Percentiles rank a stretch among this genome's conserved stretches.
Evolutionary conservation across 2,113 vertebrate genomes (phyloP).

Genomic region (Aegotheles bennettii): DNA sequence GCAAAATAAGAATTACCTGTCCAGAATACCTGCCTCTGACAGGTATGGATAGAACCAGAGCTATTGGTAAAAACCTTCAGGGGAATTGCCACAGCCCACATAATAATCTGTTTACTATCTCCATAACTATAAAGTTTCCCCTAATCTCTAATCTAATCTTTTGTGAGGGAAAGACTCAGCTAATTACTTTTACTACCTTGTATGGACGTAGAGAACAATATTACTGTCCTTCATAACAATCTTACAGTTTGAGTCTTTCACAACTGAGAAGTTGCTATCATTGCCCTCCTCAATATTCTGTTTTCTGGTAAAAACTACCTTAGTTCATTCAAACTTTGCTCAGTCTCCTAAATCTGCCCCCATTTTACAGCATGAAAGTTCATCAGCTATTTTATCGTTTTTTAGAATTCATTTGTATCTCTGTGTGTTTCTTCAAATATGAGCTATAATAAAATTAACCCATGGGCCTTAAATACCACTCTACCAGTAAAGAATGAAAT

Average conservation of each 20-base stretch:
- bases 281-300: neutral
- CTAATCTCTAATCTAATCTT: neutral
- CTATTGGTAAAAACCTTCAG: neutral
- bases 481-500: neutral
- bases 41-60: neutral
- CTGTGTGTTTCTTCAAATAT: neutral
- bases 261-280: neutral
- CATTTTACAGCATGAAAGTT: too few relatives aligned
- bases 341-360: neutral
- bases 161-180: neutral
- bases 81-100: neutral
- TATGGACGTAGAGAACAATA: neutral
- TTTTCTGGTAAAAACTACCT: neutral
- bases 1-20: neutral
- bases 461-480: neutral
- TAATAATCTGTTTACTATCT: neutral
- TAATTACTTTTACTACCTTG: neutral
- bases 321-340: neutral
- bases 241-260: too few relatives aligned
- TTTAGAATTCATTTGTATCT: neutral
- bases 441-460: neutral
- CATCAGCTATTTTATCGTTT: too few relatives aligned
- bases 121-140: neutral
- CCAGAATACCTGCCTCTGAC: neutral
- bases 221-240: neutral